Conservation (phyloP, 2,797 vertebrate species). For the Falco cherrug region DNA sequence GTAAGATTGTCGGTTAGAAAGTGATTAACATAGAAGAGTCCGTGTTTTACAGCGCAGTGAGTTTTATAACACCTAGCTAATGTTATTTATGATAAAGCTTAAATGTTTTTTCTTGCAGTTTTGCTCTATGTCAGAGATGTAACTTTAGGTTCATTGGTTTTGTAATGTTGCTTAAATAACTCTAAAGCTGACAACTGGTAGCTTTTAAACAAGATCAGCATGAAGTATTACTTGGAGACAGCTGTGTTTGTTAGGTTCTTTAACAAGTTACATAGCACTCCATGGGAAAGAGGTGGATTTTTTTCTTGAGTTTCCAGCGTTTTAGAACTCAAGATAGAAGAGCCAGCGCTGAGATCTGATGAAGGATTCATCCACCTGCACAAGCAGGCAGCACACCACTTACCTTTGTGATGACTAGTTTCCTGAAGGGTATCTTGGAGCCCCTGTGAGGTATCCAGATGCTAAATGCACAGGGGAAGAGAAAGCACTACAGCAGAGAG, state of each 20-base stretch:
- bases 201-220: not conserved
- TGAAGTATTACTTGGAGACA: not conserved
- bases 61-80: not conserved
- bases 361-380: not conserved
- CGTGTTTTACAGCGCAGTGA: not conserved
- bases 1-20: not conserved
- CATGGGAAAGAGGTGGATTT: not conserved
- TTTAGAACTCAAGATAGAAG: not conserved
- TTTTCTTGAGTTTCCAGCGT: not conserved
- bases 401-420: not conserved
- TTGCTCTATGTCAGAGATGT: not conserved
- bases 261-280: not conserved
- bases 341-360: not conserved
- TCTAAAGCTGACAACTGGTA: not conserved
- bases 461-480: not conserved
- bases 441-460: not conserved
- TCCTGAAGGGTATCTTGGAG: not conserved
- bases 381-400: not conserved
- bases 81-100: not conserved
- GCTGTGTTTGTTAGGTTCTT: not conserved
- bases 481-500: not conserved
- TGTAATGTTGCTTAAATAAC: not conserved
- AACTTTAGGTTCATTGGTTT: not conserved
- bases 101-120: not conserved
- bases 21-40: not conserved